Conservation (phyloP, 2,888 invertebrate genomes). For the Catocala sponsa region DNA sequence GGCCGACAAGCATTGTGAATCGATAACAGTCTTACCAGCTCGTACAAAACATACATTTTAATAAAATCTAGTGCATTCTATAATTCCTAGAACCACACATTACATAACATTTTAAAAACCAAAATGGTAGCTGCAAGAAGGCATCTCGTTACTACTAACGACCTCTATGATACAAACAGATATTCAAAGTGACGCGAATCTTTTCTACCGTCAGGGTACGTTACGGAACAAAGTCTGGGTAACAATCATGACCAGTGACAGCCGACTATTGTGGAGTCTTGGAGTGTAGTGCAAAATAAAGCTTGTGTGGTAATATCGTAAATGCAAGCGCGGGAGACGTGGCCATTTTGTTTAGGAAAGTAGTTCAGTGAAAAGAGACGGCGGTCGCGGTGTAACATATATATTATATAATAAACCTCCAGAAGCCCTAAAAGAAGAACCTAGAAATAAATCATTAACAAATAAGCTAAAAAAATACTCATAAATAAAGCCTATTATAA, state of each 20-base stretch:
- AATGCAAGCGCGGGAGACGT: slow-evolving; percentile 53
- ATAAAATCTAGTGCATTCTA: too few species aligned
- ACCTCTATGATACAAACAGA: slow-evolving; percentile 31
- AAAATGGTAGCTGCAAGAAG: background rate
- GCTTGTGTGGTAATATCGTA: slow-evolving; percentile 58
- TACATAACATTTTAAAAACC: too few species aligned
- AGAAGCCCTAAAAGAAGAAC: too few species aligned
- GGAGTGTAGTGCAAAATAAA: slow-evolving; percentile 60
- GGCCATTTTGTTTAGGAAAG: slow-evolving; percentile 48
- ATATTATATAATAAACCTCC: too few species aligned
- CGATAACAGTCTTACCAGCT: too few species aligned
- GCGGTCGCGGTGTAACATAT: slow-evolving; percentile 7
- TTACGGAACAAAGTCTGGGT: slow-evolving; percentile 44
- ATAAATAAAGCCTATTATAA: too few species aligned
- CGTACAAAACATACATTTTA: too few species aligned
- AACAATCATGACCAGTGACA: slow-evolving; percentile 56
- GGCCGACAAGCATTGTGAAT: too few species aligned
- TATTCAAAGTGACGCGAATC: slow-evolving; percentile 41
- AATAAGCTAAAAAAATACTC: too few species aligned
- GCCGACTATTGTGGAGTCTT: slow-evolving; percentile 44
- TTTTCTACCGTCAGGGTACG: slow-evolving; percentile 30
- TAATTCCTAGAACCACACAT: too few species aligned
- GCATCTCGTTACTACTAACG: slow-evolving; percentile 25
- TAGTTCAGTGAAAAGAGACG: slow-evolving; percentile 20
- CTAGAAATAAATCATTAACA: too few species aligned